Base-by-base conservation (phyloP, 2,888 invertebrate genomes). In the Eustalomyia histrio region DNA sequence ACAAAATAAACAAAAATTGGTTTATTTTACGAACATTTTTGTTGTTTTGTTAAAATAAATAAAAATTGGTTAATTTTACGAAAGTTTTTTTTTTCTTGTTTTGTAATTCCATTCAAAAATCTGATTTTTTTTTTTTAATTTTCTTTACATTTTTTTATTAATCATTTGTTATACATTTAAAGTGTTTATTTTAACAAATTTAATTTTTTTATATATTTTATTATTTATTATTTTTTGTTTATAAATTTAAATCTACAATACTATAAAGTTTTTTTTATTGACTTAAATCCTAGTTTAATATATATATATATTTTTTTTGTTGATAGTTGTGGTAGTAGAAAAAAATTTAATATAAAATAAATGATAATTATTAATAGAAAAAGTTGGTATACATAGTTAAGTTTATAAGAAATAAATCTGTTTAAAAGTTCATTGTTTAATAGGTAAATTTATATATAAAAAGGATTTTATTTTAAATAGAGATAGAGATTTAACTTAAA, bases 231-330 rank as follows among this genome's bases (percentile, higher is more conserved):
- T 63, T 39, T 33, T 61, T 55, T n/a, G n/a, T 52, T 53, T 57
- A 33, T 50, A 33, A 63, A 24, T 64, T 76, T 43, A 63, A 69
- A 39, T 39, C 76, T 76, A 68, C 55, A 76, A 69, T 69, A 65
- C 71, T 71, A 71, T 65, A 65, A 63, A 69, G 69, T 35, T 60
- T 73, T 39, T 67, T 21, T 61, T 24, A 0, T 12, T 76, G 8
- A 43, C 53, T 72, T 72, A 43, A 17, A 14, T 33, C 18, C 39
- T 58, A 64, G 24, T 50, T 58, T 16, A 29, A 29, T 60, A 71
- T 29, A 50, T 43, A 21, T 18, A 29, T 60, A 71, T 29, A 50
- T 43, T 17, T 18, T 64, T 9, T 68, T 68, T 16, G n/a, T 57
- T 63, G 57, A n/a, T 67, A n/a, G 33, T 67, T 12, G 53, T 61